These are phyloP conservation scores for Apotomis turbidana DNA, from an alignment of 2,888 invertebrate genomes.

Conservation along the genomic window DNA sequence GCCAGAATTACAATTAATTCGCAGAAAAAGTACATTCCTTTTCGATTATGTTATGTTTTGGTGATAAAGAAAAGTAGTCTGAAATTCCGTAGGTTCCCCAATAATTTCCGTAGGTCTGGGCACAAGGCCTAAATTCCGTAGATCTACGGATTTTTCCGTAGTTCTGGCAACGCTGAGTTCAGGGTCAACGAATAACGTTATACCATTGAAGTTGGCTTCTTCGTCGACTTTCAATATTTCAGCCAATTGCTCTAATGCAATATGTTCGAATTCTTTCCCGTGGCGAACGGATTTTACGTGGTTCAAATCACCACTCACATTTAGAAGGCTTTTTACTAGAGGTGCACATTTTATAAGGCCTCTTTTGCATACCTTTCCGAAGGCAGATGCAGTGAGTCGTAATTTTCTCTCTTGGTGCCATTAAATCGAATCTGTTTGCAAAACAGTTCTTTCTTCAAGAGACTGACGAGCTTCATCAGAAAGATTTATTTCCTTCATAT, in stretches of 20 bases:
- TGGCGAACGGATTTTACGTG: slow-evolving; percentile 9
- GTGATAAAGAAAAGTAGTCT: too few species aligned
- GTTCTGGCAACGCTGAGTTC: too few species aligned
- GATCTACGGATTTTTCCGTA: too few species aligned
- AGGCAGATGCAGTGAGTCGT: slow-evolving; percentile 30
- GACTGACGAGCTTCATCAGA: neutral
- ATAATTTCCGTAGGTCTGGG: too few species aligned
- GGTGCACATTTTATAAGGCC: slow-evolving; percentile 22
- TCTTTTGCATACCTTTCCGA: slow-evolving; percentile 25
- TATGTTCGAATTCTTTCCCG: neutral
- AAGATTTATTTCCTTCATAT: neutral
- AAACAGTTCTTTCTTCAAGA: slow-evolving; percentile 22
- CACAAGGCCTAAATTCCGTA: too few species aligned
- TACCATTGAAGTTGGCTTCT: too few species aligned
- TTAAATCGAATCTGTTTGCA: slow-evolving; percentile 24
- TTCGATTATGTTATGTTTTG: too few species aligned
- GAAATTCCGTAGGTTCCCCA: too few species aligned
- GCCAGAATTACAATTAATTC: too few species aligned
- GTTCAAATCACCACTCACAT: slow-evolving; percentile 5
- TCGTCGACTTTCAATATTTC: too few species aligned
- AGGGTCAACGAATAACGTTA: neutral
- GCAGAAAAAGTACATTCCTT: too few species aligned
- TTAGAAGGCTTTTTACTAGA: slow-evolving; percentile 20
- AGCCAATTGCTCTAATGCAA: neutral
- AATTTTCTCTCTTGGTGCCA: slow-evolving; percentile 32